Evolutionary conservation across 2,888 invertebrate species (phyloP), one percentile per base, ranked within the genome.

Genomic region (Leptinotarsa peninsularis): DNA sequence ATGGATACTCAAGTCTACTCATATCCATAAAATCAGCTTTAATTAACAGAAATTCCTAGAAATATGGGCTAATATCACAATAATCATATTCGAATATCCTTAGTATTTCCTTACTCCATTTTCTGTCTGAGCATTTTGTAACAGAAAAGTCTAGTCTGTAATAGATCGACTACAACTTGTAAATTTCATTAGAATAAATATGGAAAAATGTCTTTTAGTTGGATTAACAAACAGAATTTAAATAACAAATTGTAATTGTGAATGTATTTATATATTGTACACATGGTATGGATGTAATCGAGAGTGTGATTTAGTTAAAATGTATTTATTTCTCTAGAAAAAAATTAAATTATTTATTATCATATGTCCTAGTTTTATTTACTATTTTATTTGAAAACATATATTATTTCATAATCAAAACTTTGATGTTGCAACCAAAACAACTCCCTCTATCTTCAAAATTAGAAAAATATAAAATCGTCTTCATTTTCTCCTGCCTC

Each of bases 281-380:
- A 83, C 82, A 82, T 76, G 74, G 76, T 79, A 76, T 82, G 78
- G 78, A 77, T 77, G 82, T 78, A 79, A 79, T 78, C 71, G 81
- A 78, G 78, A 79, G 79, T 76, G 74, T 81, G 81, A 73, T 79
- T 79, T 83, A 82, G 83, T 78, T 79, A 80, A 85, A 84, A 82
- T 86, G 86, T 87, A 87, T 87, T 87, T 87, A 87, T 87, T 87
- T 85, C 83, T 82, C 76, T 86, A 85, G 84, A 84, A 85, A 84
- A 33, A 84, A 83, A 86, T 85, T 86, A 87, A 86, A 86, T 86
- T 86, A 87, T 87, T 87, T 87, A 86, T 87, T 86, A 82, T 80
- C 75, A 79, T 71, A 66, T 71, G 43, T 13, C 27, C 43, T 75
- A 63, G 73, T 79, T 76, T 77, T 66, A 76, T 77, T 78, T 73